Evolutionary conservation across 2,797 vertebrate genomes (phyloP).

Genomic region (Oophaga sylvatica): DNA sequence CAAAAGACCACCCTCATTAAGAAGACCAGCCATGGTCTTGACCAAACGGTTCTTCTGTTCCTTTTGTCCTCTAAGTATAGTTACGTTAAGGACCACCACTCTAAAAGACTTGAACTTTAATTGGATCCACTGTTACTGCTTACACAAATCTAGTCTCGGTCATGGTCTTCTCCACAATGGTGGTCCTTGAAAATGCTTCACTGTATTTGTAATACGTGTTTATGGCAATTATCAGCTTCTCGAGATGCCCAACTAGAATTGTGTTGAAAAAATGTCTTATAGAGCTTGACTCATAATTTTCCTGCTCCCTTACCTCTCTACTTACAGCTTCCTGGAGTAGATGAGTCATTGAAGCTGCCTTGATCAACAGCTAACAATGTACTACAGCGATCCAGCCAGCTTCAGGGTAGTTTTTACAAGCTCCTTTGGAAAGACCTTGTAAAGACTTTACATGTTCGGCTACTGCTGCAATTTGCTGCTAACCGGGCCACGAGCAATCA

Average conservation of each 20-base stretch:
- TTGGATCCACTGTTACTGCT: not conserved
- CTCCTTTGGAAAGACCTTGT: too few relatives aligned
- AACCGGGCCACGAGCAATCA: too few relatives aligned
- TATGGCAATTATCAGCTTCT: not conserved
- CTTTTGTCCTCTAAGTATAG: not conserved
- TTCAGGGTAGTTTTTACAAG: too few relatives aligned
- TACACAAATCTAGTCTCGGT: not conserved
- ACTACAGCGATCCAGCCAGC: too few relatives aligned
- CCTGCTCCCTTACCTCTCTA: too few relatives aligned
- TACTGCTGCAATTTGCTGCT: too few relatives aligned
- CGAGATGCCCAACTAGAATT: not conserved
- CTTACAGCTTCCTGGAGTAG: too few relatives aligned
- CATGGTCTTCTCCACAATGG: not conserved
- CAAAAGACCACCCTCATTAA: not conserved
- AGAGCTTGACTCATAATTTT: not conserved
- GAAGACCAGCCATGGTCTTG: not conserved
- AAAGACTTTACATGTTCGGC: too few relatives aligned
- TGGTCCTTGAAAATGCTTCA: not conserved
- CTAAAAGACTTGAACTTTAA: not conserved
- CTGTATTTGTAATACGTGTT: too few relatives aligned
- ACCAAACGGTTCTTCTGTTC: not conserved
- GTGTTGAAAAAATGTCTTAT: not conserved
- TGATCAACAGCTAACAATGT: too few relatives aligned
- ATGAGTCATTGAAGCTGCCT: too few relatives aligned
- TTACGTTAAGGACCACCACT: not conserved